Evolutionary conservation across 1,140 invertebrate species (phyloP).

Genomic region (Drosophila murphyi): DNA sequence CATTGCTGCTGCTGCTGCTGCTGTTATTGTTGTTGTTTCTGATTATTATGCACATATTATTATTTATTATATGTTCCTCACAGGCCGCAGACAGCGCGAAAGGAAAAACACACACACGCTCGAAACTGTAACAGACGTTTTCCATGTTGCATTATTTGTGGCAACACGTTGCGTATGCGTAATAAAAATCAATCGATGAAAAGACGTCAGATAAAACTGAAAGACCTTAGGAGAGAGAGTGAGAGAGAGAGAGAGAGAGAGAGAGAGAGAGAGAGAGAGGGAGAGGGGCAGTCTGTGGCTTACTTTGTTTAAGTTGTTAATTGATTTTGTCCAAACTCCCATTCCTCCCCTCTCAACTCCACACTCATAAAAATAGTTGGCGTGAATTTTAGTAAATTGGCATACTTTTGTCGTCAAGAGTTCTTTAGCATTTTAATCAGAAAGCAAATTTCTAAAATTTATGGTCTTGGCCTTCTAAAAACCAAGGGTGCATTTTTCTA

Average conservation of each 20-base stretch:
- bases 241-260: neutral
- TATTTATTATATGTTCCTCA: conserved; percentile 70
- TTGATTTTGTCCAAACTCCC: conserved; percentile 65
- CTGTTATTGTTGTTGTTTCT: conserved; percentile 4
- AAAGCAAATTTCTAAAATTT: too few species aligned
- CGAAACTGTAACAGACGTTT: conserved; percentile 14
- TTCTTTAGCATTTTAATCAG: too few species aligned
- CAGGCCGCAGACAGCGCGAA: conserved; percentile 25
- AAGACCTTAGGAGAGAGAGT: too few species aligned
- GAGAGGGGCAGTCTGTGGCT: conserved; percentile 36
- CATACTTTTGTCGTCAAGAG: too few species aligned
- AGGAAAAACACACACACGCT: neutral
- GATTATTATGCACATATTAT: conserved; percentile 46
- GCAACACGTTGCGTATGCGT: conserved; percentile 35
- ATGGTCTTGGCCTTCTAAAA: too few species aligned
- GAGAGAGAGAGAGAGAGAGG: neutral
- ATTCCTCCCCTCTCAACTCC: neutral
- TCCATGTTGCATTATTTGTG: neutral
- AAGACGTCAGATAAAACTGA: neutral
- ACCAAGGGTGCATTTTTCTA: too few species aligned
- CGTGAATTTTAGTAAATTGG: too few species aligned
- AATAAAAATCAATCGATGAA: conserved; percentile 14
- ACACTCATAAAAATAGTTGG: conserved; percentile 18
- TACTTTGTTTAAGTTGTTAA: conserved; percentile 65
- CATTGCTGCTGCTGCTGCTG: conserved; percentile 3